A percentile compares a stretch with the other conserved stretches of the same genome.
phyloP scores from a whole-genome alignment of 2,113 vertebrate species.

The Sphaerodactylus townsendi region DNA sequence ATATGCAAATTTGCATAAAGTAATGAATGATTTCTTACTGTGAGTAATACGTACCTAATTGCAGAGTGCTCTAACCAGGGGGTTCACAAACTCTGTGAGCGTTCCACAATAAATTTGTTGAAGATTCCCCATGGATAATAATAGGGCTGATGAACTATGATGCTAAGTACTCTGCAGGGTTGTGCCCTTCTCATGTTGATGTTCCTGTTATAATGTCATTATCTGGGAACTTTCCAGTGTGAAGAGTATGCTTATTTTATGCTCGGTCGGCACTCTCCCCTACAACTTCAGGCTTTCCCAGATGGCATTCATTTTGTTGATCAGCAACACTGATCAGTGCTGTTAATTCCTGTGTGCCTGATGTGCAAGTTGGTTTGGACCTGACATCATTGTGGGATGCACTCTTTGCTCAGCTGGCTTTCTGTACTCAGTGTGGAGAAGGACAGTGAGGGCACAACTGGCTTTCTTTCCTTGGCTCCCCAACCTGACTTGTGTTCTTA shows the following conservation, averaged over 20 bases:
- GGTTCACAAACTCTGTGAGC: constrained; percentile 3
- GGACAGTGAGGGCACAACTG: too few relatives aligned
- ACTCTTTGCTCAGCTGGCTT: not conserved
- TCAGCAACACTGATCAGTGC: not conserved
- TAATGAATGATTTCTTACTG: constrained; percentile 21
- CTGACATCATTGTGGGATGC: too few relatives aligned
- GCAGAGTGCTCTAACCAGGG: constrained; percentile 8
- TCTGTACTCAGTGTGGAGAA: not conserved
- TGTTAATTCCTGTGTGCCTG: not conserved
- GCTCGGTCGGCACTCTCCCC: not conserved
- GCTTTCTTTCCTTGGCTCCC: too few relatives aligned
- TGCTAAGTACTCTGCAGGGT: constrained; percentile 16
- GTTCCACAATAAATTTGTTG: constrained; percentile 7
- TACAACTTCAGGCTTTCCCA: not conserved
- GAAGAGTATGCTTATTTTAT: not conserved
- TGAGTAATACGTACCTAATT: constrained; percentile 11
- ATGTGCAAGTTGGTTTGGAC: not conserved
- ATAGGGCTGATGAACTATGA: constrained; percentile 7
- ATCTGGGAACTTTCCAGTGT: not conserved
- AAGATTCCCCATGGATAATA: constrained; percentile 18
- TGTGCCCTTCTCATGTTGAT: not conserved
- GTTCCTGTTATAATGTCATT: not conserved
- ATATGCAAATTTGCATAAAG: not conserved
- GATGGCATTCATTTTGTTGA: not conserved
- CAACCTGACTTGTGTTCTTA: too few relatives aligned